phyloP scores from a whole-genome alignment of 2,888 invertebrate species.

The Nephrotoma guestfalica region DNA sequence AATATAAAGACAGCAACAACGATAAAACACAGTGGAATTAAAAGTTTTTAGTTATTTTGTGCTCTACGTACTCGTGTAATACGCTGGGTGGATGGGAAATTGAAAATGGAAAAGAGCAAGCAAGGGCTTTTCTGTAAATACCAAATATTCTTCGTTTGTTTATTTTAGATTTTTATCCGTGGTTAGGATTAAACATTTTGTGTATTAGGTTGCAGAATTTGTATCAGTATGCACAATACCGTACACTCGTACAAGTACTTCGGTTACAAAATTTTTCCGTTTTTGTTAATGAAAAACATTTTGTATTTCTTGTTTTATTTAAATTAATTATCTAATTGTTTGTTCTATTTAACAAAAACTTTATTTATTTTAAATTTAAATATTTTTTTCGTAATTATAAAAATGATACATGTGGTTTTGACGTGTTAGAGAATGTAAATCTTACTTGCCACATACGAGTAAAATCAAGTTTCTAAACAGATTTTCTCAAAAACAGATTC shows the following conservation, averaged over 20 bases:
- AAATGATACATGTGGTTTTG: background rate
- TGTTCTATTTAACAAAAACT: background rate
- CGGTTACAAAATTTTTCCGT: background rate
- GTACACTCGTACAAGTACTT: background rate
- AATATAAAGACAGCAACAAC: background rate
- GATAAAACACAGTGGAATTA: background rate
- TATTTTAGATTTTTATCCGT: background rate
- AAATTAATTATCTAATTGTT: background rate
- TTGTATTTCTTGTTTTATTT: background rate
- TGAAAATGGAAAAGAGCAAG: background rate
- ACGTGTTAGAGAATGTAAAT: background rate
- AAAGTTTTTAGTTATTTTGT: background rate
- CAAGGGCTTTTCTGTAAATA: background rate
- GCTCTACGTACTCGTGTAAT: background rate
- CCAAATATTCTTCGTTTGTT: background rate
- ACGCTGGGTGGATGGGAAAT: background rate
- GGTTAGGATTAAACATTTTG: background rate
- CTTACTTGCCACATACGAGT: too few species aligned
- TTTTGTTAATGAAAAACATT: background rate
- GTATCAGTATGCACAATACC: background rate
- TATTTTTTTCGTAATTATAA: background rate
- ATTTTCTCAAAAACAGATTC: too few species aligned
- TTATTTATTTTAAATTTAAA: background rate
- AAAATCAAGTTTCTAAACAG: too few species aligned
- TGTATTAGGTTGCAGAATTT: background rate